Base-by-base conservation (phyloP, 2,797 vertebrate genomes). In the Notoglanidium macrostoma region DNA sequence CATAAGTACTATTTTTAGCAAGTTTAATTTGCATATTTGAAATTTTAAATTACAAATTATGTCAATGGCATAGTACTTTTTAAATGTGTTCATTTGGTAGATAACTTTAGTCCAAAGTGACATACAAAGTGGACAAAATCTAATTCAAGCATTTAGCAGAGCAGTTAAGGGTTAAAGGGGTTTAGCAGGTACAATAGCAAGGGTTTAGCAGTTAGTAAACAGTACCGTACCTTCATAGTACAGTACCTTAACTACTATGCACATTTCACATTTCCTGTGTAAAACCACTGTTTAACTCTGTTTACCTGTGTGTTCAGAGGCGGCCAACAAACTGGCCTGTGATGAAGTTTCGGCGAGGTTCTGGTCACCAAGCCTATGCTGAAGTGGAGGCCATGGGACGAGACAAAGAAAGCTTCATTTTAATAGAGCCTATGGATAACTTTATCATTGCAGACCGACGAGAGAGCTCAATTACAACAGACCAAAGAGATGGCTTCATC, bases 341-440 rank as follows among this genome's bases (percentile, higher is more conserved):
- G 17, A 97, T 99, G 97, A 98, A 96, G 93, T 99, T 99, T 92
- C 94, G 97, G 55, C 95, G 97, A 84, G 97, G 98, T 76, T 98
- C 97, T 0, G 95, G 97, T 87, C 96, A 96, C 82, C 98, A 98
- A 21, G 96, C 97, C 0, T 99, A 99, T 72, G 95, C 96, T 0
- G 98, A 99, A 94, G 97, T 99, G 89, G 98, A 99, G 92, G 95
- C 96, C 17, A 94, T 96, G 1, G 95, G 96, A 90, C 93, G 88
- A 84, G 98, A 98, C 91, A 97, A 96, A 94, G 98, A 98, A 94
- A 93, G 94, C 82, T 94, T 95, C 67, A 96, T 96, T 73, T 95
- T 97, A 90, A 97, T 98, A 83, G 97, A 98, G 84, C 92, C 94
- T 86, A 95, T 94, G 91, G 94, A 94, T 15, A 93, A 94, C 85